Evolutionary conservation across 2,888 invertebrate genomes (phyloP), one percentile per base, ranked within the genome.

Genomic region (Sympetrum striolatum): DNA sequence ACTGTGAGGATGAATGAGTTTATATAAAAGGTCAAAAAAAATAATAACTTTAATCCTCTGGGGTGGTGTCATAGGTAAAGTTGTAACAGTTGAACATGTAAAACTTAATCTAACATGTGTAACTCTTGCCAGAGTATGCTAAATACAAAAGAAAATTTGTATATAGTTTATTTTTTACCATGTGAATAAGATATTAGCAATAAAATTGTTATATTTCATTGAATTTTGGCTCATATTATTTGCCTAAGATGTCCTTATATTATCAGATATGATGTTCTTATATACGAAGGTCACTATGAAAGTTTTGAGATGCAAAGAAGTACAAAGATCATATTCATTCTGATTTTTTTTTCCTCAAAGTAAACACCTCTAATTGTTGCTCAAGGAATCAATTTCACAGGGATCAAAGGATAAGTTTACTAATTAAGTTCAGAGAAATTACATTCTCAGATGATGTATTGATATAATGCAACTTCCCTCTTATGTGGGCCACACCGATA

Each of bases 161-260:
- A 95, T 95, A 95, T 95, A 95, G 95, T 95, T 95, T 95, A 95
- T 95, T 95, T 95, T 95, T 95, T 95, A 95, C 95, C 95, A 95
- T 95, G 95, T 95, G 95, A 95, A 95, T 95, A 93, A 94, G 93
- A 93, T 95, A 95, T 95, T 95, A 95, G 95, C 95, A 95, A 95
- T 95, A 95, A 95, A 93, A 95, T 95, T 95, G 95, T 95, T 95
- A 95, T 94, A 93, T 93, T 93, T 93, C 93, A 92, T 91, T 92
- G 91, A 90, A 79, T 90, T 90, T 86, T 81, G 35, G 25, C 81
- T 91, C 81, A 53, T 18, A 53, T 53, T 18, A 53, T 53, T 53
- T 53, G 15, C 15, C 53, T 18, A 1, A 18, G 53, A 18, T 53
- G 18, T 14, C 53, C 53, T 12, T 31, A 15, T 2, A 39, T 82